phyloP scores from a whole-genome alignment of 2,888 invertebrate genomes.

The Pedicia rivosa region DNA sequence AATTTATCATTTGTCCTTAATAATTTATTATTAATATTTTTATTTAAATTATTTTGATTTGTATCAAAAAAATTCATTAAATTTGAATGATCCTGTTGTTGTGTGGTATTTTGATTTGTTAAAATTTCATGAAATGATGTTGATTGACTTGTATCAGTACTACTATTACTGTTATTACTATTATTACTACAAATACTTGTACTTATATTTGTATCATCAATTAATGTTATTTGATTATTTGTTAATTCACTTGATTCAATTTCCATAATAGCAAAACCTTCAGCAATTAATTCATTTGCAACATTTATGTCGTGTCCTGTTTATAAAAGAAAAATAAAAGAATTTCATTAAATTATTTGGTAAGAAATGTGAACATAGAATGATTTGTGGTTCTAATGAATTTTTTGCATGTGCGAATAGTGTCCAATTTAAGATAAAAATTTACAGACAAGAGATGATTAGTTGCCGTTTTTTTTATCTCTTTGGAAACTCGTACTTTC shows the following conservation, averaged over 20 bases:
- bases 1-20: background rate
- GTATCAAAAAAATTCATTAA: background rate
- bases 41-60: slow-evolving; percentile 3
- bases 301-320: slow-evolving; percentile 6
- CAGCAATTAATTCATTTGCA: slow-evolving; percentile 4
- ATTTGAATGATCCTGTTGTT: too few species aligned
- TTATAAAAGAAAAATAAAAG: background rate
- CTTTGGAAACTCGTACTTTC: too few species aligned
- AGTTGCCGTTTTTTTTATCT: too few species aligned
- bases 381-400: too few species aligned
- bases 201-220: background rate
- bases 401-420: too few species aligned
- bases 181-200: background rate
- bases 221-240: background rate
- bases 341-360: background rate
- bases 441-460: too few species aligned
- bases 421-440: too few species aligned
- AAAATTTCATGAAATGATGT: background rate
- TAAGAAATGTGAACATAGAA: too few species aligned
- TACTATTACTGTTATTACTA: background rate
- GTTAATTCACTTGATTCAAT: background rate
- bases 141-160: background rate
- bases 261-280: background rate
- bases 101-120: background rate
- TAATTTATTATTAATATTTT: background rate